These are phyloP conservation scores for Epinephelus coioides DNA, from an alignment of 2,797 vertebrate genomes.

Conservation along the genomic window DNA sequence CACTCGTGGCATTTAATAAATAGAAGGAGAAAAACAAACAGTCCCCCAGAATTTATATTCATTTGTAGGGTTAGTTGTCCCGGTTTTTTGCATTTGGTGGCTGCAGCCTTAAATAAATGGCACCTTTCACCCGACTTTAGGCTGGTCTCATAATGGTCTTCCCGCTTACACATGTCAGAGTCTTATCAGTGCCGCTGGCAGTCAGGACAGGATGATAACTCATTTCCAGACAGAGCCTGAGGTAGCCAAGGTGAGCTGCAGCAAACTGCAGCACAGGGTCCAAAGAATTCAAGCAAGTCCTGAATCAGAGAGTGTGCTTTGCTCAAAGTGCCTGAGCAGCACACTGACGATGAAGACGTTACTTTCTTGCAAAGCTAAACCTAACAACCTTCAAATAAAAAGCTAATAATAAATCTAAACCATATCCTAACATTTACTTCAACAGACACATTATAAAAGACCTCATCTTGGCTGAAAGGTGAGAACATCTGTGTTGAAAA, in stretches of 20 bases:
- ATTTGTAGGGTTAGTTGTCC: background rate
- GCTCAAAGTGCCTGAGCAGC: constrained; percentile 8
- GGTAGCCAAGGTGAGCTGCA: constrained; percentile 51
- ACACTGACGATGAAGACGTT: background rate
- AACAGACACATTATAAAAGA: constrained; percentile 10
- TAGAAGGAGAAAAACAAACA: constrained; percentile 29
- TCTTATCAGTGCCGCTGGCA: constrained; percentile 57
- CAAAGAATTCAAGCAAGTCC: constrained; percentile 28
- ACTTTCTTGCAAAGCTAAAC: constrained; percentile 2
- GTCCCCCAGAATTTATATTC: background rate
- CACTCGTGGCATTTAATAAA: background rate
- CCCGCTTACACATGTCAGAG: constrained; percentile 25
- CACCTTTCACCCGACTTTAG: constrained; percentile 45
- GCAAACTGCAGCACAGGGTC: constrained; percentile 38
- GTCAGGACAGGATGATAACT: constrained; percentile 59
- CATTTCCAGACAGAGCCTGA: constrained; percentile 63
- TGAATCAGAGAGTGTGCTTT: constrained; percentile 26
- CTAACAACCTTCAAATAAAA: constrained; percentile 10
- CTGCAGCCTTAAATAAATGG: constrained; percentile 28
- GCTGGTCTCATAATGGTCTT: constrained; percentile 38
- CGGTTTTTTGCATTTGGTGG: background rate
- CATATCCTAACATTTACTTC: constrained; percentile 28
- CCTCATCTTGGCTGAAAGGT: constrained; percentile 6
- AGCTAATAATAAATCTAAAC: constrained; percentile 27
- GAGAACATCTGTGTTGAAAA: constrained; percentile 21